Evolutionary conservation across 1,140 invertebrate genomes (phyloP), one percentile per base, ranked within the genome.

Genomic region (Campoletis sonorensis): DNA sequence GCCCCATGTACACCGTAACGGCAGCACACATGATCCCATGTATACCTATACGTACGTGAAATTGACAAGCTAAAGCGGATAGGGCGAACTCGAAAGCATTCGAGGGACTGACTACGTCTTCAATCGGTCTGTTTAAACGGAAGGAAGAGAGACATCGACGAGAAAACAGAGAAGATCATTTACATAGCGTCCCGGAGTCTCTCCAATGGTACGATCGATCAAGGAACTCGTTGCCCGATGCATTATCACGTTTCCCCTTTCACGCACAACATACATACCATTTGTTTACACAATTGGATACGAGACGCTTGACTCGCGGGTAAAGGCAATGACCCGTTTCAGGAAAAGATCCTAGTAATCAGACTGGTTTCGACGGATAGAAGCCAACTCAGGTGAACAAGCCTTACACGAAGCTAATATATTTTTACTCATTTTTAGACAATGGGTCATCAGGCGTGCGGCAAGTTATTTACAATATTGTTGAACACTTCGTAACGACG

Each of bases 51-150:
- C 18, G 4, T 5, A n/a, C 67, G n/a, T 30, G 67, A 33, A 70
- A 70, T 15, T 70, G 67, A 70, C 27, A 70, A 70, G 13, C 27
- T 33, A 33, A 70, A 33, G 67, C 67, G 27, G 67, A 70, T 70
- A 10, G 67, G 27, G 67, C 23, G 30, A 15, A 33, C 67, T 70
- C 67, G 26, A 70, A 70, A 26, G 67, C 67, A 70, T 70, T 10
- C 67, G 33, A 15, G 21, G 8, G 67, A 18, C 27, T 70, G 67
- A 70, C 67, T 70, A 18, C 30, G 26, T 64, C 23, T 15, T 64
- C 23, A 16, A 64, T 64, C 23, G 21, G 11, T 26, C 11, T 26
- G 61, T 64, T 64, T 64, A 13, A 64, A 33, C 21, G 18, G n/a
- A 33, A 27, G 67, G 15, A 16, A 70, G 30, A 30, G 30, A 70